phyloP scores from a whole-genome alignment of 1,140 invertebrate genomes.

The Portunus trituberculatus region DNA sequence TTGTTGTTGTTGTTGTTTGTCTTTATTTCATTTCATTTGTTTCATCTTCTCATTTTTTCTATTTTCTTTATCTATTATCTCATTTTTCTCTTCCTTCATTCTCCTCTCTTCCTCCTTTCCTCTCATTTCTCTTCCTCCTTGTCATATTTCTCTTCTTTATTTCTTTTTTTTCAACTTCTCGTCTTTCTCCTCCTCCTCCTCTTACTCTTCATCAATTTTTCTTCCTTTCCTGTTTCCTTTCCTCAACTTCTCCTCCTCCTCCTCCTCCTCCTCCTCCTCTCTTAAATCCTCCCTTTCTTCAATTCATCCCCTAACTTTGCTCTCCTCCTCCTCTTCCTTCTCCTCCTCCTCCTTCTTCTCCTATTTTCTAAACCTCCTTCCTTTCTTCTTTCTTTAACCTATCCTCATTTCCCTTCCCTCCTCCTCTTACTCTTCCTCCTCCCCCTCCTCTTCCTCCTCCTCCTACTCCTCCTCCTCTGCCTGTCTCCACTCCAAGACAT shows the following conservation, averaged over 20 bases:
- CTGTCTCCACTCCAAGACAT: too few relatives aligned
- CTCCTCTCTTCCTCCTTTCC: background rate
- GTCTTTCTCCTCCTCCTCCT: background rate
- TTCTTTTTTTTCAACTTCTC: background rate
- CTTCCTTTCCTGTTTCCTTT: background rate
- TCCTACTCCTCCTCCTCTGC: too few relatives aligned
- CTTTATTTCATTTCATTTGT: background rate
- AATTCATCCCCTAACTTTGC: background rate
- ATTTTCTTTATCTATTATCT: background rate
- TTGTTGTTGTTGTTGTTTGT: background rate
- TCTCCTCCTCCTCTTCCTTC: background rate
- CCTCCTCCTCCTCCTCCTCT: conserved; percentile 24
- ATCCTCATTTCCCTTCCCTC: background rate
- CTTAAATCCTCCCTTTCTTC: background rate
- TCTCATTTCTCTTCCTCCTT: background rate
- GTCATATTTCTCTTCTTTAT: background rate
- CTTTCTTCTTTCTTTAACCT: background rate
- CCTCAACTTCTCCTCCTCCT: background rate
- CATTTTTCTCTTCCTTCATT: background rate
- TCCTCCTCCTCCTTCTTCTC: background rate
- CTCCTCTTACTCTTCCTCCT: background rate
- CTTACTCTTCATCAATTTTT: background rate
- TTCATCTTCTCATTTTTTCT: background rate
- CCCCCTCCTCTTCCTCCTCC: background rate
- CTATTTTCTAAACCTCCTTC: background rate